Percentiles rank a stretch among this genome's conserved stretches.
phyloP scores from a whole-genome alignment of 2,888 invertebrate genomes.

The Branchipolynoe longqiensis region DNA sequence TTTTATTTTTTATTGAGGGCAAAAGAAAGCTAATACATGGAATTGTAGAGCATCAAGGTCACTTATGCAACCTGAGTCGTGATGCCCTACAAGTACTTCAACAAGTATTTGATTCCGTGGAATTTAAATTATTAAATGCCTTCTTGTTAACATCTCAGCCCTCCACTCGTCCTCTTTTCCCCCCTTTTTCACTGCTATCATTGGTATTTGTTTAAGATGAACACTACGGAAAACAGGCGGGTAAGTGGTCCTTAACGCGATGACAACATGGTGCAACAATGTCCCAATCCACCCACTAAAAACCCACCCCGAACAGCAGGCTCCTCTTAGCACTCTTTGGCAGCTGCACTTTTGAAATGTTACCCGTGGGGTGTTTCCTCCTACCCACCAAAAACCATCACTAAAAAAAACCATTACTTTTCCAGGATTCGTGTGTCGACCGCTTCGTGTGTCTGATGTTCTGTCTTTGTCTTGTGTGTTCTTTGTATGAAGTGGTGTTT shows the following conservation, averaged over 20 bases:
- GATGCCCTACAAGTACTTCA: too few species aligned
- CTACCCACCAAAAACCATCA: too few species aligned
- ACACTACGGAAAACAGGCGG: conserved; percentile 52
- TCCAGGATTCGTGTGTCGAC: not conserved
- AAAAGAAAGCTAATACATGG: too few species aligned
- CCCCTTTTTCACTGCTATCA: not conserved
- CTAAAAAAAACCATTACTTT: not conserved
- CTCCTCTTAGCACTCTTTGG: too few species aligned
- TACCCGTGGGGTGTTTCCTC: too few species aligned
- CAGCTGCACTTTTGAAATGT: too few species aligned
- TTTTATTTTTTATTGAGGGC: too few species aligned
- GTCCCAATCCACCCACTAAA: not conserved
- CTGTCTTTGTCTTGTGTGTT: not conserved
- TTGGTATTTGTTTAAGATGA: conserved; percentile 54
- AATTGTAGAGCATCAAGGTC: too few species aligned
- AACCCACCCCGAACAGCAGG: not conserved
- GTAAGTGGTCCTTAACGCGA: conserved; percentile 40
- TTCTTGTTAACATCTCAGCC: not conserved
- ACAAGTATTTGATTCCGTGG: too few species aligned
- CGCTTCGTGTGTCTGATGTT: conserved; percentile 26
- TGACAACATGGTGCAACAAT: conserved; percentile 27
- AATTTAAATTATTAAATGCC: not conserved
- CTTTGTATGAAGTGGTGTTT: conserved; percentile 2
- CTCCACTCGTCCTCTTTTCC: not conserved
- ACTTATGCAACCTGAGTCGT: too few species aligned